Evolutionary conservation across 1,140 invertebrate genomes (phyloP), one percentile per base, ranked within the genome.

Genomic region (Antheraea mylitta): DNA sequence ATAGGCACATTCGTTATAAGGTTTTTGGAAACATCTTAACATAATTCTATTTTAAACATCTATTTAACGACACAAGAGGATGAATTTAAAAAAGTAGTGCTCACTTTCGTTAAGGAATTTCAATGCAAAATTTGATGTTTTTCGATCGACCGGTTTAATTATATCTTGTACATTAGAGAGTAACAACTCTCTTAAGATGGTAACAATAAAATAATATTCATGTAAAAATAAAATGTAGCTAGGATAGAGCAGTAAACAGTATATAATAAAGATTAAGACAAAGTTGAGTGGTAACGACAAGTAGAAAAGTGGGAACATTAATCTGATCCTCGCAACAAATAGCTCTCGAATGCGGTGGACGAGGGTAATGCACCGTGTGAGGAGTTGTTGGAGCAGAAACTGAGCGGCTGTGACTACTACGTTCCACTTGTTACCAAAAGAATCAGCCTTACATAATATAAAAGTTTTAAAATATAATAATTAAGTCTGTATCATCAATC

Each of bases 271-370:
- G 61, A 37, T 63, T 63, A 63, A 62, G 61, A 63, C 65, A 72
- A 75, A 78, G 72, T 79, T 76, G 76, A 48, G 75, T 79, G 81
- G 81, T 75, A 71, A 73, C 78, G 81, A 85, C 79, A 81, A 81
- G 80, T 82, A 83, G 81, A 86, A 85, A 88, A 90, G 82, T 89
- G 84, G 79, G 73, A 75, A 81, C 85, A 89, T 90, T 89, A 89
- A 90, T 86, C 83, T 85, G 82, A 89, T 87, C 84, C 83, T 81
- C 73, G 80, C 79, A 79, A 82, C 83, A 83, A 89, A 87, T 87
- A 86, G 87, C 80, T 84, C 81, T 86, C 77, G 79, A 85, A 83
- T 86, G 85, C 77, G 81, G 83, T 85, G 84, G 84, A 82, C 83
- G 83, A 80, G 83, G 77, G 80, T 87, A 90, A 89, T 90, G 85